Percentiles rank a stretch among this genome's conserved stretches.
Evolutionary conservation across 2,888 invertebrate species (phyloP).

Genomic region (Lasioglossum vierecki): DNA sequence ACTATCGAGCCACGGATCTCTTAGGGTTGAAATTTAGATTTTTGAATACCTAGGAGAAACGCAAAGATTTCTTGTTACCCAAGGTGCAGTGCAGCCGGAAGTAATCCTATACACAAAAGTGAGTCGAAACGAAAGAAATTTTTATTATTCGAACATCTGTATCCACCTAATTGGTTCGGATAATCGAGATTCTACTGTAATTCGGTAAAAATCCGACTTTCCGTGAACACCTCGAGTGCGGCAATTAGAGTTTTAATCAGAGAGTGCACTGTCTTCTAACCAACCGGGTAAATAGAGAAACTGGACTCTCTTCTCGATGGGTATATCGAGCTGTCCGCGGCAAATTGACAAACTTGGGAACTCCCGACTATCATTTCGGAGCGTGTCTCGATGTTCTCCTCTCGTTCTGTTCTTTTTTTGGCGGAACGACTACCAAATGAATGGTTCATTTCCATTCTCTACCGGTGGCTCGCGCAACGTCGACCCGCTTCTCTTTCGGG

Average conservation of each 20-base stretch:
- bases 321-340: constrained; percentile 18
- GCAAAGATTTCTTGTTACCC: no score
- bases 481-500: constrained; percentile 66
- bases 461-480: constrained; percentile 50
- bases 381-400: constrained; percentile 15
- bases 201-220: background rate
- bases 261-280: background rate
- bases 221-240: background rate
- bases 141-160: background rate
- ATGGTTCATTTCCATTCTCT: constrained; percentile 62
- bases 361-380: constrained; percentile 31
- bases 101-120: no score
- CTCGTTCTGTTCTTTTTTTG: background rate
- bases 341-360: constrained; percentile 63
- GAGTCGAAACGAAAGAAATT: no score
- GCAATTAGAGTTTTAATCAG: constrained; percentile 6
- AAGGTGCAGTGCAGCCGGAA: no score
- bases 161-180: background rate
- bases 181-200: background rate
- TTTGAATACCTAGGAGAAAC: no score
- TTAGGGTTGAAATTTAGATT: no score
- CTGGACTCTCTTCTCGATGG: background rate
- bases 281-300: background rate
- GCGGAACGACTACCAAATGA: constrained; percentile 61
- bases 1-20: no score